Evolutionary conservation across 2,113 vertebrate species (phyloP).

Genomic region (Pardalotus punctatus): DNA sequence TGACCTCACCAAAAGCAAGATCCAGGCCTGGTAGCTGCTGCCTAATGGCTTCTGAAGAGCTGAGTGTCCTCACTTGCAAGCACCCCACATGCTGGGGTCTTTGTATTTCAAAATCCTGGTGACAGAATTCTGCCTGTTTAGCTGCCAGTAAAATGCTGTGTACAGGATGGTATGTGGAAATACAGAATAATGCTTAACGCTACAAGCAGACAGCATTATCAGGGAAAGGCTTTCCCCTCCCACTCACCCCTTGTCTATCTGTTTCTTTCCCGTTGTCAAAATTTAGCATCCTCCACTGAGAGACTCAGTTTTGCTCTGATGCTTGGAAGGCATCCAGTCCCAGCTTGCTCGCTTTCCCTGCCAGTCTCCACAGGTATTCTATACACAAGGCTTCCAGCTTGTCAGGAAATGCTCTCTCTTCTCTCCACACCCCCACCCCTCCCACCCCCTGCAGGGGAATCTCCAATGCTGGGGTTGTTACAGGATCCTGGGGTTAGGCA

Average conservation of each 20-base stretch:
- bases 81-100: neutral
- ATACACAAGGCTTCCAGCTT: constrained; percentile 53
- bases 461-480: constrained; percentile 18
- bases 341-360: constrained; percentile 33
- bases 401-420: constrained; percentile 25
- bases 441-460: constrained; percentile 26
- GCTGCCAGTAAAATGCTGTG: neutral
- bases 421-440: neutral
- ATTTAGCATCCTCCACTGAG: constrained; percentile 57
- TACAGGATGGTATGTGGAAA: neutral
- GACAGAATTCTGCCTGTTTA: neutral
- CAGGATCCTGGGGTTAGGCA: neutral
- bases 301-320: constrained; percentile 49
- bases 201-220: constrained; percentile 24
- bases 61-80: neutral
- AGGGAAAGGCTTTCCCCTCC: constrained; percentile 34
- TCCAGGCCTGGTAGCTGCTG: neutral
- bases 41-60: neutral
- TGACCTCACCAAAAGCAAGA: neutral
- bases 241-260: constrained; percentile 35
- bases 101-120: neutral
- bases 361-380: constrained; percentile 64
- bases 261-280: constrained; percentile 48
- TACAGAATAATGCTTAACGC: neutral
- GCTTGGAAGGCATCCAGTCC: constrained; percentile 68